A percentile compares a stretch with the other conserved stretches of the same genome.
These are phyloP conservation scores for fruit fly (Drosophila melanogaster) DNA, from an alignment of 1,140 invertebrate species.

Conservation along the genomic window Release_6_plus_ISO1_MT NT_033779.5:16064001-16064500, in stretches of 20 bases:
- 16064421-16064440: conserved; percentile 30
- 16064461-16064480: conserved; percentile 30
- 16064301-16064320: conserved; percentile 32
- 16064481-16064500: conserved; percentile 66
- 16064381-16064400: conserved; percentile 41
- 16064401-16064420: conserved; percentile 21
- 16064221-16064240: conserved; percentile 8
- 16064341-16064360: conserved; percentile 36
- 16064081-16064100: conserved; percentile 83
- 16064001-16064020: conserved; percentile 79
- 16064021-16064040: conserved; percentile 71
- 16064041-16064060: conserved; percentile 37
- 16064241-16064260: conserved; percentile 59
- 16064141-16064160: conserved; percentile 75
- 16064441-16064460: conserved; percentile 4
- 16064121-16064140: conserved; percentile 72
- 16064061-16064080: conserved; percentile 46
- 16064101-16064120: conserved; percentile 65
- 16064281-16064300: not conserved
- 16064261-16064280: conserved; percentile 51
- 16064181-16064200: conserved; percentile 54
- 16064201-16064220: not conserved
- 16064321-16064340: conserved; percentile 63
- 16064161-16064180: conserved; percentile 78
- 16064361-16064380: conserved; percentile 62